Evolutionary conservation across 2,797 vertebrate genomes (phyloP).

Genomic region (Microtus californicus): DNA sequence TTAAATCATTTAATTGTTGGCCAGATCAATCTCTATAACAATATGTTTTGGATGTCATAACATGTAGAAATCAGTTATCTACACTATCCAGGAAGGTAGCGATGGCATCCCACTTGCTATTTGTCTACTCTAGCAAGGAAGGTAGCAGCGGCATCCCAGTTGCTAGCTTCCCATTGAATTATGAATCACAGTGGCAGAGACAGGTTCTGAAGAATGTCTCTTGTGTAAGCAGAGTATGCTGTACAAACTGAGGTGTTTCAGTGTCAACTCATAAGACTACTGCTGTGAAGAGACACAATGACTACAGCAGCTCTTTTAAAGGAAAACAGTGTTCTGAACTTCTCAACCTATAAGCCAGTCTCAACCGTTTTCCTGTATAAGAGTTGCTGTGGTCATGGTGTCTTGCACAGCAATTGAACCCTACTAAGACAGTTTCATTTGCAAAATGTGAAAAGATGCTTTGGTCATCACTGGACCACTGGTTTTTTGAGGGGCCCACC

Average conservation of each 20-base stretch:
- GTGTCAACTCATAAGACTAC: not conserved
- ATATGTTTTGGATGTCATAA: not conserved
- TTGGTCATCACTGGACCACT: too few relatives aligned
- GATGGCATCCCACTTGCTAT: not conserved
- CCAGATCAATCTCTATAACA: not conserved
- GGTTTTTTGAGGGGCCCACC: too few relatives aligned
- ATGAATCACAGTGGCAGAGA: not conserved
- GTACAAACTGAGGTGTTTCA: not conserved
- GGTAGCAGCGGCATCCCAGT: not conserved
- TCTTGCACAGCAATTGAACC: too few relatives aligned
- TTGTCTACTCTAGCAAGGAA: not conserved
- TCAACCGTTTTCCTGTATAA: too few relatives aligned
- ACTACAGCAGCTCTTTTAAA: too few relatives aligned
- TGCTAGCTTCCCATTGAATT: not conserved
- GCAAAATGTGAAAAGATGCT: too few relatives aligned
- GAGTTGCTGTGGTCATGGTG: too few relatives aligned
- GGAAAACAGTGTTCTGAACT: not conserved
- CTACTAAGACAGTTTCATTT: too few relatives aligned
- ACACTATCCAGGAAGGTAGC: not conserved
- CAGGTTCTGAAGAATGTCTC: not conserved
- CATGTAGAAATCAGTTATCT: not conserved
- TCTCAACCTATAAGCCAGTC: too few relatives aligned
- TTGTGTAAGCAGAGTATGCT: not conserved
- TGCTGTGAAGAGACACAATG: not conserved
- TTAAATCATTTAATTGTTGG: not conserved